A percentile compares a stretch with the other conserved stretches of the same genome.
phyloP scores from a whole-genome alignment of 2,888 invertebrate species.

The Belgica antarctica region DNA sequence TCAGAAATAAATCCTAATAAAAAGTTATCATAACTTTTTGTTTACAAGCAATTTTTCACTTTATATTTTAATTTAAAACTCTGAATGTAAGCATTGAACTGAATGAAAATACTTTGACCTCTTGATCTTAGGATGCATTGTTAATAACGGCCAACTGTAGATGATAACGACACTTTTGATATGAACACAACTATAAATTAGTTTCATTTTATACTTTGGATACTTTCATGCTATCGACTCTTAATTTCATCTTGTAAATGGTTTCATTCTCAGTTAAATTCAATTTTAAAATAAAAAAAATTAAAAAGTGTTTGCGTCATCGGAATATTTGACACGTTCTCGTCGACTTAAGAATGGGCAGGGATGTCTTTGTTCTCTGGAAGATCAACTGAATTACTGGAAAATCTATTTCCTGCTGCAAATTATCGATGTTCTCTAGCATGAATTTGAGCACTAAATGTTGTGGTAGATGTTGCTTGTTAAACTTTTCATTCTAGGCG shows the following conservation, averaged over 20 bases:
- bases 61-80: not conserved
- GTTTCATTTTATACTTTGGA: not conserved
- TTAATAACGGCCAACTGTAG: not conserved
- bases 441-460: not conserved
- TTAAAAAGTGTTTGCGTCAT: not conserved
- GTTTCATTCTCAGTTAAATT: not conserved
- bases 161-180: not conserved
- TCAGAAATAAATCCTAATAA: no score
- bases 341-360: constrained; percentile 28
- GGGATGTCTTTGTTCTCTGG: constrained; percentile 44
- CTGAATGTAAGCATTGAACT: not conserved
- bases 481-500: no score
- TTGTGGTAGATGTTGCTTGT: no score
- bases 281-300: not conserved
- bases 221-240: not conserved
- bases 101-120: not conserved
- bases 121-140: not conserved
- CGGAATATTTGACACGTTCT: constrained; percentile 5
- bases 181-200: not conserved
- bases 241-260: not conserved
- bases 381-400: constrained; percentile 36
- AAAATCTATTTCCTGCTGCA: not conserved
- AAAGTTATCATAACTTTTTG: no score
- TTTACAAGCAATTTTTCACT: constrained; percentile 2
- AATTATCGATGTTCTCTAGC: not conserved